phyloP scores from a whole-genome alignment of 2,797 vertebrate genomes.

The Falco novaeseelandiae region DNA sequence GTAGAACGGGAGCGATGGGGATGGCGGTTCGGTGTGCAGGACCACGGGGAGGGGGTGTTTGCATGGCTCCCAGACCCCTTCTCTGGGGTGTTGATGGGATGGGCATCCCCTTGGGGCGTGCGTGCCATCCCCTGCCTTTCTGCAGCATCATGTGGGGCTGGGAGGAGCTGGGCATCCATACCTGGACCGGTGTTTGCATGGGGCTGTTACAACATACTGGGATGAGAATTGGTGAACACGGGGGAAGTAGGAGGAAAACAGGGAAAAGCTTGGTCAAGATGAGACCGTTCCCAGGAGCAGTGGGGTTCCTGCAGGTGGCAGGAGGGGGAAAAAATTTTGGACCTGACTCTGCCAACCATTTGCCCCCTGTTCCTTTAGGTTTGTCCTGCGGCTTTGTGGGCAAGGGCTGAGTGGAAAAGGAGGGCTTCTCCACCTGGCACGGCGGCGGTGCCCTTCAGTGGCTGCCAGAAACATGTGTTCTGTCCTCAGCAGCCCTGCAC shows the following conservation, averaged over 20 bases:
- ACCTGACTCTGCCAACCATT: accelerated
- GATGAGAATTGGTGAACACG: not conserved
- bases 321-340: accelerated
- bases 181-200: accelerated
- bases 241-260: not conserved
- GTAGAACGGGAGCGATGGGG: conserved; percentile 8
- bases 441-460: accelerated
- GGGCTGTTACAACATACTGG: not conserved
- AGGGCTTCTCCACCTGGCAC: not conserved
- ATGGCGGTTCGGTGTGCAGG: not conserved
- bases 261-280: not conserved
- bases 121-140: not conserved
- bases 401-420: not conserved
- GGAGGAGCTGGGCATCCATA: not conserved
- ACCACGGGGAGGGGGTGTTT: not conserved
- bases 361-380: not conserved
- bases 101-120: not conserved
- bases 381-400: not conserved
- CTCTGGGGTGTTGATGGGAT: not conserved
- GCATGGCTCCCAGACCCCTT: accelerated
- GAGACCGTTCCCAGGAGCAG: not conserved
- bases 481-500: not conserved
- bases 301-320: accelerated
- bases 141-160: not conserved
- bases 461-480: accelerated